Conservation (phyloP, 1,140 invertebrate species). For the Hylyphantes graminicola region DNA sequence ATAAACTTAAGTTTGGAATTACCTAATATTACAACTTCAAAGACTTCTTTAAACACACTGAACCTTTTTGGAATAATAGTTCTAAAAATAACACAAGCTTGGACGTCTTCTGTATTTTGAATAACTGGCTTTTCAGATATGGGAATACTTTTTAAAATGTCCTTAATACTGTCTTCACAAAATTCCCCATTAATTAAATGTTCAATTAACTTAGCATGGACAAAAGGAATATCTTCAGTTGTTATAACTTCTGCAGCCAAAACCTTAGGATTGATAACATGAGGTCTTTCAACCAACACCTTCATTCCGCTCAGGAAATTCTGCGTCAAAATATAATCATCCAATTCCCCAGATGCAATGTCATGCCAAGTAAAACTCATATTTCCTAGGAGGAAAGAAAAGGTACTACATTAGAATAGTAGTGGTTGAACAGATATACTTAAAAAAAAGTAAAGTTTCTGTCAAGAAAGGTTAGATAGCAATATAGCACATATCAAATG, state of each 20-base stretch:
- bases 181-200: neutral
- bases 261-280: constrained; percentile 68
- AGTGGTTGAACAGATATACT: too few species aligned
- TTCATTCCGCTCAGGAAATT: constrained; percentile 64
- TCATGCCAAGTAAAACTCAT: too few species aligned
- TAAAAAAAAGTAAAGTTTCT: too few species aligned
- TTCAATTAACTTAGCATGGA: neutral
- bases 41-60: constrained; percentile 61
- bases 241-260: constrained; percentile 11
- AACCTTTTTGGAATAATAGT: constrained; percentile 65
- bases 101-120: too few species aligned
- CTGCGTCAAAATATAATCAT: neutral
- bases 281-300: constrained; percentile 69
- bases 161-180: neutral
- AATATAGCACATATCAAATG: too few species aligned
- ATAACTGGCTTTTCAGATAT: neutral
- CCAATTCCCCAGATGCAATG: neutral
- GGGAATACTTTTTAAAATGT: neutral
- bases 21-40: constrained; percentile 66
- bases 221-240: neutral
- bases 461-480: too few species aligned
- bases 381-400: too few species aligned
- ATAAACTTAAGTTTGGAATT: constrained; percentile 9
- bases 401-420: too few species aligned
- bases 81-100: neutral